Evolutionary conservation across 1,140 invertebrate genomes (phyloP).

Genomic region (Zeugodacus cucurbitae): DNA sequence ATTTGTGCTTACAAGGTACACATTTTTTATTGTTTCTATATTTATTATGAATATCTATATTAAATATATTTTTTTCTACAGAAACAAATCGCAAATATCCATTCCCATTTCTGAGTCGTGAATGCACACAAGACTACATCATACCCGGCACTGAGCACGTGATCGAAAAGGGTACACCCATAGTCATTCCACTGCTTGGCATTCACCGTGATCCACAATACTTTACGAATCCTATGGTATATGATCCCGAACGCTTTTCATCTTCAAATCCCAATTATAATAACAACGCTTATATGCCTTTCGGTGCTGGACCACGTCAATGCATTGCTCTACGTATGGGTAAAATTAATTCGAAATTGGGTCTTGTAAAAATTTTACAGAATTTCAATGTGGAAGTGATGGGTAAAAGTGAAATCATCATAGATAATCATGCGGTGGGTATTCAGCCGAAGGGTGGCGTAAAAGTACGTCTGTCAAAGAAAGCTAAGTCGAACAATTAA

Average conservation of each 20-base stretch:
- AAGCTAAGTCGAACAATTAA: not conserved
- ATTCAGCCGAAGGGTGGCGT: conserved; percentile 53
- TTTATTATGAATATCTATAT: not conserved
- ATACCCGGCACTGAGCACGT: conserved; percentile 62
- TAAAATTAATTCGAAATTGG: conserved; percentile 41
- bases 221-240: conserved; percentile 74
- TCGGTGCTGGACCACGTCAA: conserved; percentile 76
- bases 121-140: conserved; percentile 64
- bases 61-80: conserved; percentile 40
- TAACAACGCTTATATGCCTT: conserved; percentile 71
- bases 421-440: conserved; percentile 49
- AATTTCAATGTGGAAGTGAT: conserved; percentile 42
- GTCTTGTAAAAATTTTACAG: conserved; percentile 38
- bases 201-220: conserved; percentile 69
- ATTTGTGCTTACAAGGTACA: conserved; percentile 66
- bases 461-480: conserved; percentile 54
- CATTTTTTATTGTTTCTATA: not conserved
- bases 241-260: conserved; percentile 74
- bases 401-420: conserved; percentile 46
- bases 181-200: conserved; percentile 65
- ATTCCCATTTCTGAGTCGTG: conserved; percentile 68
- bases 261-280: conserved; percentile 65
- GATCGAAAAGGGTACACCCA: conserved; percentile 66
- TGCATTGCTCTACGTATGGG: conserved; percentile 49
- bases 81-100: conserved; percentile 74